Evolutionary conservation across 2,113 vertebrate genomes (phyloP).

Genomic region (Aphyosemion australe): DNA sequence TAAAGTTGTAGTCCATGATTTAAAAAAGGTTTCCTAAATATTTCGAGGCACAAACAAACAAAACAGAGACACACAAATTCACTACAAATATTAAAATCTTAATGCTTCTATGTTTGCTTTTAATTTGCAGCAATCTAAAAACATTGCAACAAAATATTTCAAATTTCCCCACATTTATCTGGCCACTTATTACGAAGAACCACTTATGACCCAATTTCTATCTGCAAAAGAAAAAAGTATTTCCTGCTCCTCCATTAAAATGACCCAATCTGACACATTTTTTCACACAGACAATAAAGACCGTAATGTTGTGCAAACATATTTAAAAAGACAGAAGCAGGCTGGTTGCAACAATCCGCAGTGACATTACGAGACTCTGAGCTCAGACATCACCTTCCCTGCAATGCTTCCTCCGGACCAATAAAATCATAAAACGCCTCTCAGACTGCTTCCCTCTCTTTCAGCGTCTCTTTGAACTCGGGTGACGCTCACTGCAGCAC

Average conservation of each 20-base stretch:
- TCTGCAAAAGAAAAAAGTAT: constrained; percentile 6
- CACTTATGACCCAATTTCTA: constrained; percentile 1
- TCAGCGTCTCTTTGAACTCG: constrained; percentile 64
- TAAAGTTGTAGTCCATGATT: no score
- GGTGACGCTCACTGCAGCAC: constrained; percentile 57
- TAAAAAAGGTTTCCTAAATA: no score
- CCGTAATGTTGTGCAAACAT: constrained; percentile 6
- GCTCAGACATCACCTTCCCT: constrained; percentile 66
- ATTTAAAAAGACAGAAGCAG: constrained; percentile 11
- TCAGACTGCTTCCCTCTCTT: constrained; percentile 52
- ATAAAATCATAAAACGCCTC: constrained; percentile 81
- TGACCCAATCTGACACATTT: constrained; percentile 1
- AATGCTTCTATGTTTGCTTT: no score
- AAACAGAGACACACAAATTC: neutral
- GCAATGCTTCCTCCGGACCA: constrained; percentile 70
- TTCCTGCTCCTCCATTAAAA: neutral
- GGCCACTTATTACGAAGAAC: constrained; percentile 7
- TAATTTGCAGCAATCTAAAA: neutral
- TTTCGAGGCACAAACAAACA: no score
- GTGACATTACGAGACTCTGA: constrained; percentile 35
- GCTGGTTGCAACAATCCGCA: constrained; percentile 16
- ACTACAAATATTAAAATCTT: neutral
- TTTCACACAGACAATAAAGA: constrained; percentile 5
- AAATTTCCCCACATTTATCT: neutral
- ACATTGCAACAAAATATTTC: neutral